Base-by-base conservation (phyloP, 1,140 invertebrate species). In the Arion vulgaris region DNA sequence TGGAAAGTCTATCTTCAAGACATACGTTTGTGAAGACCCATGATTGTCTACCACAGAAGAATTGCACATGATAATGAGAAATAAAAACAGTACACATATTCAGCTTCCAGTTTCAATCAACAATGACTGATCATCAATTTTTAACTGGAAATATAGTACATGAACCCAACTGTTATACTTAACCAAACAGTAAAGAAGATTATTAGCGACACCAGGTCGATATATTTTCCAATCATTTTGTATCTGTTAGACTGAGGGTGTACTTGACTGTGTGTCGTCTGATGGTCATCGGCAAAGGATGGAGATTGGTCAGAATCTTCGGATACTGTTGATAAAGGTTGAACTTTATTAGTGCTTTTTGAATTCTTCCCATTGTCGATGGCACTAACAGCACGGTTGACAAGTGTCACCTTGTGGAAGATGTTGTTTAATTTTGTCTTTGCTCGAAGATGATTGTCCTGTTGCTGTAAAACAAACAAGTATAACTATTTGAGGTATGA, bases 101-200 rank as follows among this genome's bases (percentile, higher is more conserved):
- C n/a, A n/a, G n/a, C n/a, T n/a, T n/a, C n/a, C n/a, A n/a, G n/a
- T n/a, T n/a, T n/a, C n/a, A n/a, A n/a, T n/a, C n/a, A n/a, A n/a
- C n/a, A n/a, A n/a, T n/a, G n/a, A n/a, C n/a, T n/a, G n/a, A n/a
- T n/a, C n/a, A n/a, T n/a, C n/a, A n/a, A n/a, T n/a, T n/a, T n/a
- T n/a, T n/a, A n/a, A n/a, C n/a, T n/a, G n/a, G n/a, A 49, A 9
- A 49, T 49, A 98, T 87, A 98, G 97, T 88, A 96, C 97, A 87
- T 94, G 95, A 82, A 98, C 97, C 91, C 96, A 97, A 66, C 95
- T 95, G 90, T 95, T 96, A 23, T 98, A 98, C 93, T 96, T 88
- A 51, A 53, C 38, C 51, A 32, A 0, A 13, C 51, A 1, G n/a
- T 19, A 41, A 5, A 9, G n/a, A 23, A 36, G 39, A 77, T 17